Evolutionary conservation across 2,113 vertebrate species (phyloP).

Genomic region (Colius striatus): DNA sequence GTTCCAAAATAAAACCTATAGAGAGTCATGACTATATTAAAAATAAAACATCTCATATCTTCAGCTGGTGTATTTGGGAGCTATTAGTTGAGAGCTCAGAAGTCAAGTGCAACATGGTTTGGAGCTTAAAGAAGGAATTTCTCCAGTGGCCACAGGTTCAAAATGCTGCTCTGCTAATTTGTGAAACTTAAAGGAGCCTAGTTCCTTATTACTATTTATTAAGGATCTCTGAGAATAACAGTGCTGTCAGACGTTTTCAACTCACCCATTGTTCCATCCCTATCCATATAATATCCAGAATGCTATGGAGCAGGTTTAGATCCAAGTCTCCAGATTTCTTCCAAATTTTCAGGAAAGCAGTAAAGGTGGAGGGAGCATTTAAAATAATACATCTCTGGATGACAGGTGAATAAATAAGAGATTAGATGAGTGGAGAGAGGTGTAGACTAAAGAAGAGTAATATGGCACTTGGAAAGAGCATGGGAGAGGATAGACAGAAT

Average conservation of each 20-base stretch:
- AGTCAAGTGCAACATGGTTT: background rate
- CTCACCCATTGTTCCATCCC: background rate
- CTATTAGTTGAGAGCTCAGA: background rate
- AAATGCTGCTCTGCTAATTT: background rate
- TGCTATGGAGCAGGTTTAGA: slow-evolving; percentile 40
- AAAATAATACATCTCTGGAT: slow-evolving; percentile 51
- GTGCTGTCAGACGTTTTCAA: background rate
- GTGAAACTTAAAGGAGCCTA: background rate
- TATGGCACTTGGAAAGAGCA: background rate
- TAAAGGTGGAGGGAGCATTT: slow-evolving; percentile 51
- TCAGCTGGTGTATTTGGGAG: background rate
- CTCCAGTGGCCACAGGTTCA: background rate
- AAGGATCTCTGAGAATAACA: background rate
- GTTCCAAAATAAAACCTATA: background rate
- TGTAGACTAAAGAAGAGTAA: background rate
- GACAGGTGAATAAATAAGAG: slow-evolving; percentile 48
- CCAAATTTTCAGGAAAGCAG: slow-evolving; percentile 42
- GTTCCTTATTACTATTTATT: background rate
- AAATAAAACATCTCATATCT: background rate
- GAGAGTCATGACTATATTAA: background rate
- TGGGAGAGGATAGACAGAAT: background rate
- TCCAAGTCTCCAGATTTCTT: slow-evolving; percentile 39
- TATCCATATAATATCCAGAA: slow-evolving; percentile 11
- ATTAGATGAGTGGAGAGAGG: slow-evolving; percentile 12
- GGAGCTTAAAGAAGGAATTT: background rate